Conservation (phyloP, 2,888 invertebrate species). For the Theretra japonica region DNA sequence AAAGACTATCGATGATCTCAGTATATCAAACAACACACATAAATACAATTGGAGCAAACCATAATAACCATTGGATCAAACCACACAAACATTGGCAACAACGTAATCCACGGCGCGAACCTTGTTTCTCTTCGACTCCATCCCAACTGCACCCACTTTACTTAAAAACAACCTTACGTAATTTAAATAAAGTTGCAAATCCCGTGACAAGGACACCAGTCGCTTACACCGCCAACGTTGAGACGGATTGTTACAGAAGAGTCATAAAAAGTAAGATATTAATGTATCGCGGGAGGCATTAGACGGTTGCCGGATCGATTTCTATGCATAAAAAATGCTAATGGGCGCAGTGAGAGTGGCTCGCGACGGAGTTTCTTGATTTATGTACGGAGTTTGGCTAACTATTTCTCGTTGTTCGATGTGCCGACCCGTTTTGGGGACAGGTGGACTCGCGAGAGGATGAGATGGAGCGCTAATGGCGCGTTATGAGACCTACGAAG, state of each 20-base stretch:
- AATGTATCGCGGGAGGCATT: constrained; percentile 85
- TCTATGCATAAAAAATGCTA: constrained; percentile 85
- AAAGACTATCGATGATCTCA: neutral
- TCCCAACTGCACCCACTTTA: constrained; percentile 38
- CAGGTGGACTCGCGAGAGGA: constrained; percentile 29
- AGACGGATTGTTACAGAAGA: constrained; percentile 80
- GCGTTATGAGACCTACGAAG: neutral
- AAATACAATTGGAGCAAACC: neutral
- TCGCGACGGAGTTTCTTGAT: constrained; percentile 72
- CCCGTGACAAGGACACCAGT: constrained; percentile 30
- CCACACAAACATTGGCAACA: constrained; percentile 27
- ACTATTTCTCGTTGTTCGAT: constrained; percentile 29
- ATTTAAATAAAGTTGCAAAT: constrained; percentile 29
- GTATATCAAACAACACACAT: neutral
- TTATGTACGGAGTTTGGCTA: constrained; percentile 60
- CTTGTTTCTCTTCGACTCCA: constrained; percentile 36
- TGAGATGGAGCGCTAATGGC: constrained; percentile 30
- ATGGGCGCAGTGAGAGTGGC: constrained; percentile 77
- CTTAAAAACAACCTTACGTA: constrained; percentile 36
- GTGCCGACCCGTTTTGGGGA: constrained; percentile 29
- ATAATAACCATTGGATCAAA: constrained; percentile 9
- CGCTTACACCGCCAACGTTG: constrained; percentile 53
- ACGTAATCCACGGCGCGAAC: constrained; percentile 47
- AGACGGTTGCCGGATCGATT: constrained; percentile 82
- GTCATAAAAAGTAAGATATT: constrained; percentile 85